Percentiles rank a stretch among this genome's conserved stretches.
Conservation (phyloP, 2,888 invertebrate species). For the Xestia sexstrigata region DNA sequence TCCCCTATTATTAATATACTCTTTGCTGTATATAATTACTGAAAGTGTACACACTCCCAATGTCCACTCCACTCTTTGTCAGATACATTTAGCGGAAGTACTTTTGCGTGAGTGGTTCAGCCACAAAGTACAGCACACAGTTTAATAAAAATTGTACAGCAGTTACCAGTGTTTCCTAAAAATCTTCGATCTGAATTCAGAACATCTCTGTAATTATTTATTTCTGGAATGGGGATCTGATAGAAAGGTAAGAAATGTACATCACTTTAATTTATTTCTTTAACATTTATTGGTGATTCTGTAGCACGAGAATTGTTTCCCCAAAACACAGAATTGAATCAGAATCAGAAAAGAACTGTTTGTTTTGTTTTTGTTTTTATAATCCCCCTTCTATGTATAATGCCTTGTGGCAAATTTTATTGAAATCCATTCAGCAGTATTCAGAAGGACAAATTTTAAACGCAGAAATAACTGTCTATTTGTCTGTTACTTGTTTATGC, state of each 20-base stretch:
- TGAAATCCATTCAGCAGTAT: not conserved
- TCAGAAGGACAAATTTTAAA: too few species aligned
- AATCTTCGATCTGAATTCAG: not conserved
- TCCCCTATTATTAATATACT: too few species aligned
- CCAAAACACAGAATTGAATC: too few species aligned
- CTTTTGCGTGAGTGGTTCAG: constrained; percentile 1
- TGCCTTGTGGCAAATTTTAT: not conserved
- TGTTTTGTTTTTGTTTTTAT: too few species aligned
- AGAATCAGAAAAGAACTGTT: too few species aligned
- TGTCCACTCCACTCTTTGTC: too few species aligned
- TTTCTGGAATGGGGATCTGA: not conserved
- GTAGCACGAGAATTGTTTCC: not conserved
- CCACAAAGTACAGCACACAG: not conserved
- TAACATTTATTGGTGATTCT: not conserved
- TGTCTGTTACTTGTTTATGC: not conserved
- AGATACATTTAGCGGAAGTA: not conserved
- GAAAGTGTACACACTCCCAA: too few species aligned
- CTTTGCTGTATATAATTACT: too few species aligned
- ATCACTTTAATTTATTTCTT: not conserved
- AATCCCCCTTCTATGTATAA: not conserved
- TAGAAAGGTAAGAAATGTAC: not conserved
- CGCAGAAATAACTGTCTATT: not conserved
- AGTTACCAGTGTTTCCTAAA: not conserved
- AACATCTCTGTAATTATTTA: not conserved
- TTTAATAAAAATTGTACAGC: not conserved